Evolutionary conservation across 2,113 vertebrate species (phyloP).

Genomic region (Bagarius yarrelli): DNA sequence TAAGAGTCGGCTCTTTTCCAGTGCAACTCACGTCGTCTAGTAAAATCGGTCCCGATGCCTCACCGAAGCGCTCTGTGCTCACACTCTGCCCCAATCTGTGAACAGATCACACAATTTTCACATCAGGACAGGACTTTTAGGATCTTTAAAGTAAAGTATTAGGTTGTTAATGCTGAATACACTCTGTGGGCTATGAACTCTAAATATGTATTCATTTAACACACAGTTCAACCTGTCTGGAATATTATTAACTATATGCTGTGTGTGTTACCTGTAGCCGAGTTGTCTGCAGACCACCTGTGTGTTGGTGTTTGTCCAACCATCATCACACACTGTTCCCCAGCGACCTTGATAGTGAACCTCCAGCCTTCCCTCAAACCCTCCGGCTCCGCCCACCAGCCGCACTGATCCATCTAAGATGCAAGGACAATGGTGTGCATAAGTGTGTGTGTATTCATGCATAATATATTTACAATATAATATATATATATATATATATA

Average conservation of each 20-base stretch:
- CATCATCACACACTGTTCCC: constrained; percentile 91
- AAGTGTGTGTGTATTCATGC: background rate
- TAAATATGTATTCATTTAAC: no score
- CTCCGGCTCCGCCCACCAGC: constrained; percentile 75
- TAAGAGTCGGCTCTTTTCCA: constrained; percentile 80
- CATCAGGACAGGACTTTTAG: no score
- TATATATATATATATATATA: no score
- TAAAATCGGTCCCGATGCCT: constrained; percentile 76
- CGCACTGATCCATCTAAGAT: constrained; percentile 82
- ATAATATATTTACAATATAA: no score
- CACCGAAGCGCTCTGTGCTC: constrained; percentile 65
- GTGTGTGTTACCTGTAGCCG: constrained; percentile 81
- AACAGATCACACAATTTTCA: background rate
- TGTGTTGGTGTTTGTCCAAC: constrained; percentile 86
- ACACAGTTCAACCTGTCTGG: no score
- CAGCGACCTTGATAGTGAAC: constrained; percentile 83
- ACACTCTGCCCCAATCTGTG: constrained; percentile 74
- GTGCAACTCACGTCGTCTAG: constrained; percentile 89
- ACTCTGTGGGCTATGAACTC: no score
- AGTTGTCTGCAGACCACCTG: constrained; percentile 87
- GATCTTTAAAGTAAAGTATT: no score
- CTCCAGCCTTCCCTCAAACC: constrained; percentile 83
- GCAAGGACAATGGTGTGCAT: background rate
- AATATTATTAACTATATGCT: no score
- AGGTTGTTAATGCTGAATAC: no score